These are phyloP conservation scores for Lasioglossum morio DNA, from an alignment of 2,888 invertebrate species.

Conservation along the genomic window DNA sequence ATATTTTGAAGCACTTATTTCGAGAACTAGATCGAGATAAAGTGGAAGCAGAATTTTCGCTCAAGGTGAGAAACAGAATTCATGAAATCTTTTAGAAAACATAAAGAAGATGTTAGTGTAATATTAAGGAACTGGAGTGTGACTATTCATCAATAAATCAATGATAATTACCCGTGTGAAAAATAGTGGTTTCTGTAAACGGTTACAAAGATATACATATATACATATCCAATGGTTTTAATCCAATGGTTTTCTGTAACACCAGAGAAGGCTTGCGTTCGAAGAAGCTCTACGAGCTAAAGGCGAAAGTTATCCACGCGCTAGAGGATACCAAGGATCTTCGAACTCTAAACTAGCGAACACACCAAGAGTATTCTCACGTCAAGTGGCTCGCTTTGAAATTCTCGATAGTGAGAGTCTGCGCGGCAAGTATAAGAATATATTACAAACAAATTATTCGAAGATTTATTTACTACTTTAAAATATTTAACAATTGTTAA, in stretches of 20 bases:
- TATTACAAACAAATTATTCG: background rate
- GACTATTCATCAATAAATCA: background rate
- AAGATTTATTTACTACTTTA: background rate
- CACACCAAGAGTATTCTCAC: constrained; percentile 91
- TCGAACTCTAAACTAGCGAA: constrained; percentile 71
- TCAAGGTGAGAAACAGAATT: constrained; percentile 85
- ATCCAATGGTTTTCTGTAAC: constrained; percentile 2
- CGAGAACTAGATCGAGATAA: constrained; percentile 89
- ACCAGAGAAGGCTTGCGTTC: constrained; percentile 88
- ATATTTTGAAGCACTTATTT: constrained; percentile 88
- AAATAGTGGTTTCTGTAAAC: background rate
- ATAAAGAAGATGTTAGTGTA: background rate
- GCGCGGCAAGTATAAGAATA: constrained; percentile 80
- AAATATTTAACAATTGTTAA: too few species aligned
- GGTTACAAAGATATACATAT: too few species aligned
- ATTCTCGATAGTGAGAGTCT: constrained; percentile 89
- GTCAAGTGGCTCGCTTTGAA: constrained; percentile 91
- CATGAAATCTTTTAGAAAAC: background rate
- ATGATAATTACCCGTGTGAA: background rate
- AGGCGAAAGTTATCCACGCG: constrained; percentile 82
- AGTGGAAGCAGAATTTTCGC: constrained; percentile 89
- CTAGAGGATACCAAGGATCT: constrained; percentile 69
- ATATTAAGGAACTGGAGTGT: background rate
- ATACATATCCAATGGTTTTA: background rate
- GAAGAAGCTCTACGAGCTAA: constrained; percentile 89